A percentile compares a stretch with the other conserved stretches of the same genome.
These are phyloP conservation scores for Myotis brandtii DNA, from an alignment of 2,113 vertebrate species.

Conservation along the genomic window DNA sequence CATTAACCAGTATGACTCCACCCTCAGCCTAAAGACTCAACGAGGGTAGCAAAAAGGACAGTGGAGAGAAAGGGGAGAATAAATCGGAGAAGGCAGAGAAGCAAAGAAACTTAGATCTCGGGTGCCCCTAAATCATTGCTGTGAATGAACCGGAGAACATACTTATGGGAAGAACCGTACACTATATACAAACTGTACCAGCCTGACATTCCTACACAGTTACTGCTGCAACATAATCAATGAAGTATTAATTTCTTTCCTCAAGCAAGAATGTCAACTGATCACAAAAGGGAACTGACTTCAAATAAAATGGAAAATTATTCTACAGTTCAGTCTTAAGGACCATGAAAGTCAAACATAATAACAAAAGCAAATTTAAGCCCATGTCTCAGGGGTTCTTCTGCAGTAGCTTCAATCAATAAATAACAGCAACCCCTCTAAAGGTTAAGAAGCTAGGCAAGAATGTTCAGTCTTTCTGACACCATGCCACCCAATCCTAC, in stretches of 20 bases:
- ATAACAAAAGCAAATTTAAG: neutral
- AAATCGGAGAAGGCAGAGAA: neutral
- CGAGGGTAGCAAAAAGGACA: neutral
- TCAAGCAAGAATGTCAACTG: constrained; percentile 11
- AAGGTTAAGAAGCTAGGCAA: neutral
- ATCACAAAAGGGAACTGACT: constrained; percentile 29
- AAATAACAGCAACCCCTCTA: neutral
- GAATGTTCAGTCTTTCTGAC: neutral
- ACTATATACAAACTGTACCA: neutral
- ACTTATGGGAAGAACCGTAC: neutral
- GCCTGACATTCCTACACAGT: neutral
- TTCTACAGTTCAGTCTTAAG: neutral
- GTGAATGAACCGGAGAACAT: neutral
- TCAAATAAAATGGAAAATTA: constrained; percentile 40
- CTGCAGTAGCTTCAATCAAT: neutral
- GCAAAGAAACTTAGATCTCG: neutral
- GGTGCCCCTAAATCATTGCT: neutral
- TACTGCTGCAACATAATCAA: neutral
- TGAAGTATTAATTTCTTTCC: neutral
- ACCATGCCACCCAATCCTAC: neutral
- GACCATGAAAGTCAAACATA: neutral
- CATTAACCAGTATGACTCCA: constrained; percentile 39
- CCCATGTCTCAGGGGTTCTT: neutral
- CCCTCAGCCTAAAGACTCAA: neutral
- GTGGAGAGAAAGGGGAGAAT: too few relatives aligned